A percentile compares a stretch with the other conserved stretches of the same genome.
These are phyloP conservation scores for Trichosurus vulpecula DNA, from an alignment of 2,797 vertebrate species.

Conservation along the genomic window DNA sequence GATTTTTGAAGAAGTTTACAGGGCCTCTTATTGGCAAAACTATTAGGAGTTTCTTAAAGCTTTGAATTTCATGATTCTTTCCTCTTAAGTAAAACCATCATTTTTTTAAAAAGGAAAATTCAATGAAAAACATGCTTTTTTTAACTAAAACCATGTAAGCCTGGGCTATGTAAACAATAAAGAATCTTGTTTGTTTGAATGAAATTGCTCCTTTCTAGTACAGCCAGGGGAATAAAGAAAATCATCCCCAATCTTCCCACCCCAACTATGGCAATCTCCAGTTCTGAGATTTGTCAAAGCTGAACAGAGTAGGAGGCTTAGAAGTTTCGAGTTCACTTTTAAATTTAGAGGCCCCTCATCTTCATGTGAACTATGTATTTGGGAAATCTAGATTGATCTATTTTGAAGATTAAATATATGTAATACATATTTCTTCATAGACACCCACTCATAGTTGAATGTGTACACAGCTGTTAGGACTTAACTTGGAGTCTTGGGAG, in stretches of 20 bases:
- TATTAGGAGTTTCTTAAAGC: neutral
- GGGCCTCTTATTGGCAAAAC: conserved; percentile 51
- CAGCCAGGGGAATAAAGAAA: neutral
- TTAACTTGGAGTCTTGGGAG: neutral
- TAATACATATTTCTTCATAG: neutral
- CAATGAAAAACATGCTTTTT: conserved; percentile 50
- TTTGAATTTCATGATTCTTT: conserved; percentile 58
- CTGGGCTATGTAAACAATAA: conserved; percentile 47
- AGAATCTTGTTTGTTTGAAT: neutral
- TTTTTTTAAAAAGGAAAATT: conserved; percentile 53
- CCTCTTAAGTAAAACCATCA: conserved; percentile 58
- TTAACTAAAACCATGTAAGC: conserved; percentile 25
- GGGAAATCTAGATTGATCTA: neutral
- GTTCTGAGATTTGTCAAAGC: neutral
- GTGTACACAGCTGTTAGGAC: neutral
- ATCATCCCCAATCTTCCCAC: neutral
- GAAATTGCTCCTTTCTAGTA: neutral
- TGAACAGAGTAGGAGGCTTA: neutral
- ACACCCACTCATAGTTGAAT: neutral
- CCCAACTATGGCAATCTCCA: conserved; percentile 15
- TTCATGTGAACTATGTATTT: neutral
- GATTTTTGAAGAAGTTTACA: conserved; percentile 18
- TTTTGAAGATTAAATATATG: neutral
- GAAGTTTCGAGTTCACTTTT: neutral
- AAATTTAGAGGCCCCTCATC: neutral